phyloP scores from a whole-genome alignment of 2,113 vertebrate genomes.

The Fregata magnificens region DNA sequence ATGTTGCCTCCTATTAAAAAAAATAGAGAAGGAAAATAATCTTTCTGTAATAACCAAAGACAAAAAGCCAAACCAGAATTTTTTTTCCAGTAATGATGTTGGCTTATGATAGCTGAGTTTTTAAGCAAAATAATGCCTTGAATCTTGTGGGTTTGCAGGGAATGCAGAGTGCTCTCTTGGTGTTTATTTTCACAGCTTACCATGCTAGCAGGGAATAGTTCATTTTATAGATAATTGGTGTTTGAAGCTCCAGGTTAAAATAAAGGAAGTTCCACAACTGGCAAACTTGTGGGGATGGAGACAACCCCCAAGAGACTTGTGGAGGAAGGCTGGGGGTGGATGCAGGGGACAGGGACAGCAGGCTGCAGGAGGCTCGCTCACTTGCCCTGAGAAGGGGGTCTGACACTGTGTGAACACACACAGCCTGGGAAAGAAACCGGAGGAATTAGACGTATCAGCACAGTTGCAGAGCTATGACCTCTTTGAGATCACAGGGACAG shows the following conservation, averaged over 20 bases:
- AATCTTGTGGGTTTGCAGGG: background rate
- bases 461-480: background rate
- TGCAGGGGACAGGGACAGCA: background rate
- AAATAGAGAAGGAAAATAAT: background rate
- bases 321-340: background rate
- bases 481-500: background rate
- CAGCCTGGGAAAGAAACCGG: accelerated
- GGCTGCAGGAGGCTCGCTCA: accelerated
- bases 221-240: background rate
- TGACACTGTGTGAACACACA: background rate
- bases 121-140: background rate
- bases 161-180: background rate
- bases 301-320: accelerated
- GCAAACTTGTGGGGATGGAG: background rate
- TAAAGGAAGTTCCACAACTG: background rate
- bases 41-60: background rate
- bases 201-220: background rate
- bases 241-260: background rate
- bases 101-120: background rate
- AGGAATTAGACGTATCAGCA: background rate
- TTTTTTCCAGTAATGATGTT: background rate
- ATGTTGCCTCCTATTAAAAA: background rate
- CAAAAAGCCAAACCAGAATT: background rate
- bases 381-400: background rate
- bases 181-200: background rate